These are phyloP conservation scores for Dasypus novemcinctus DNA, from an alignment of 2,113 vertebrate species.

Conservation along the genomic window DNA sequence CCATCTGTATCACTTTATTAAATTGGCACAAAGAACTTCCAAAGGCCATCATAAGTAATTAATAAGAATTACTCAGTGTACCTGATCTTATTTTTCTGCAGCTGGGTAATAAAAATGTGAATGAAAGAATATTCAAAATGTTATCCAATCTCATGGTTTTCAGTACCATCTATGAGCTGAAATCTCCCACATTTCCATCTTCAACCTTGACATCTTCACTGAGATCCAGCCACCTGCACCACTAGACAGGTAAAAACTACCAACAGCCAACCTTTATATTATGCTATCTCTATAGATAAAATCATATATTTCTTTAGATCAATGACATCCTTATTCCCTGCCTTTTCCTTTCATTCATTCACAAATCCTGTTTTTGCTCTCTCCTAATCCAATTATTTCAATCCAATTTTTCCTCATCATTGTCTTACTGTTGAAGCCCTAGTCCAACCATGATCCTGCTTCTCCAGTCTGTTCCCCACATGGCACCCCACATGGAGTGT, in stretches of 20 bases:
- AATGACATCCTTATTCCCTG: neutral
- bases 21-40: slow-evolving; percentile 54
- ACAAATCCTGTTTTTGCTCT: neutral
- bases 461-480: neutral
- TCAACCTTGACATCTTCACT: neutral
- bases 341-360: neutral
- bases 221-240: neutral
- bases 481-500: neutral
- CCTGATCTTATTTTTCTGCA: slow-evolving; percentile 58
- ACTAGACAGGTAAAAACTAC: neutral
- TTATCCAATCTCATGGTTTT: slow-evolving; percentile 23
- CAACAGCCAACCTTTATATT: neutral
- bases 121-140: slow-evolving; percentile 23
- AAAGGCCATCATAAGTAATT: slow-evolving; percentile 59
- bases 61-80: slow-evolving; percentile 69
- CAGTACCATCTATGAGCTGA: slow-evolving; percentile 25
- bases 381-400: neutral
- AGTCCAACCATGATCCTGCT: neutral
- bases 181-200: slow-evolving; percentile 22
- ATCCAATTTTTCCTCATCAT: neutral
- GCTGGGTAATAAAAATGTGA: slow-evolving; percentile 62
- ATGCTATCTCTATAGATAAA: neutral
- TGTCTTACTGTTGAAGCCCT: neutral
- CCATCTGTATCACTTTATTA: slow-evolving; percentile 60
- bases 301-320: neutral